Evolutionary conservation across 2,888 invertebrate genomes (phyloP).

Genomic region (Lithophane socia): DNA sequence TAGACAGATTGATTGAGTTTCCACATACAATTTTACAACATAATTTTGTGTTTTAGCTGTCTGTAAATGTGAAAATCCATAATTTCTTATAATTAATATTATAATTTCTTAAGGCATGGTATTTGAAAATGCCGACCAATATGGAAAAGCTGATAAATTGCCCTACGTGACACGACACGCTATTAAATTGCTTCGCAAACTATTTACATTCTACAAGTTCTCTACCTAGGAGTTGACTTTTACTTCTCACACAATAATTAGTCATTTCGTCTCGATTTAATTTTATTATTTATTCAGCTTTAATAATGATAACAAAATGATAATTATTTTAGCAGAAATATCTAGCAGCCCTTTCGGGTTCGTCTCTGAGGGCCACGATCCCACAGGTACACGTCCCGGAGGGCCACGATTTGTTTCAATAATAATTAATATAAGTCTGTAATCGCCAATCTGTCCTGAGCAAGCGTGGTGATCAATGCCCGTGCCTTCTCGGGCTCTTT

Average conservation of each 20-base stretch:
- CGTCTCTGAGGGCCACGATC: too few relatives aligned
- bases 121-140: too few relatives aligned
- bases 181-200: neutral
- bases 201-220: constrained; percentile 39
- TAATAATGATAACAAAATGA: neutral
- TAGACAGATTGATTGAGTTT: too few relatives aligned
- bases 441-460: neutral
- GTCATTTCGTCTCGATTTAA: neutral
- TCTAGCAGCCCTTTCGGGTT: neutral
- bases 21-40: too few relatives aligned
- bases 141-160: neutral
- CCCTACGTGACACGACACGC: neutral
- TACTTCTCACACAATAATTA: constrained; percentile 29
- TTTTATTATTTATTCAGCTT: neutral
- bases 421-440: too few relatives aligned
- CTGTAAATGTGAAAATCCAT: too few relatives aligned
- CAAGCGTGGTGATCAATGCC: too few relatives aligned
- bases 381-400: too few relatives aligned
- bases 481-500: neutral
- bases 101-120: too few relatives aligned
- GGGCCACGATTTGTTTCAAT: neutral
- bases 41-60: too few relatives aligned
- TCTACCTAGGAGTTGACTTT: constrained; percentile 19
- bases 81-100: too few relatives aligned
- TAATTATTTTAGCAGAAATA: neutral